These are phyloP conservation scores for Habroteleia sp. DNA, from an alignment of 2,888 invertebrate genomes.

Conservation along the genomic window DNA sequence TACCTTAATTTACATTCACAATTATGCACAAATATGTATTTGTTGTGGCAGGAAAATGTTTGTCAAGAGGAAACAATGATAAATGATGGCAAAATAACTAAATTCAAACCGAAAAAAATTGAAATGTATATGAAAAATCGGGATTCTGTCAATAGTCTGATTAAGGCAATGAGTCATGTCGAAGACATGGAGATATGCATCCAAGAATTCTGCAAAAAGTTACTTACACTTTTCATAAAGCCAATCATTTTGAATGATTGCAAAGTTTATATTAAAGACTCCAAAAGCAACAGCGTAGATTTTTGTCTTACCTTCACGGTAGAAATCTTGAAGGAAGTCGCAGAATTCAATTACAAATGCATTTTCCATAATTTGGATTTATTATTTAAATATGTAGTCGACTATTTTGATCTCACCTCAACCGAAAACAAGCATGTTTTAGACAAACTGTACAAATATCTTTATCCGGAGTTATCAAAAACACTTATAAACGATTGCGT, in stretches of 20 bases:
- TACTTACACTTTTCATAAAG: constrained; percentile 83
- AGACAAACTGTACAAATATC: constrained; percentile 81
- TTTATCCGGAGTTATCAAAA: constrained; percentile 84
- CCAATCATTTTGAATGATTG: constrained; percentile 83
- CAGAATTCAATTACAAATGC: constrained; percentile 82
- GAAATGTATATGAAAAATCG: constrained; percentile 61
- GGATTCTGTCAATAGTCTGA: constrained; percentile 77
- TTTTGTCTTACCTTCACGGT: constrained; percentile 64
- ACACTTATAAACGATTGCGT: constrained; percentile 88
- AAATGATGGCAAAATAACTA: constrained; percentile 7
- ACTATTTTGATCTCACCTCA: constrained; percentile 83
- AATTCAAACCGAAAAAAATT: too few species aligned
- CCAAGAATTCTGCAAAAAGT: constrained; percentile 83
- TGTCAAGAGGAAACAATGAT: constrained; percentile 73
- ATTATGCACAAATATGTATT: constrained; percentile 81
- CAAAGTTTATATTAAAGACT: constrained; percentile 76
- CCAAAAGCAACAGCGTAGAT: constrained; percentile 69
- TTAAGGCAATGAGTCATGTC: constrained; percentile 79
- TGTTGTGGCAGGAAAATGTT: constrained; percentile 82
- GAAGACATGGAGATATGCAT: constrained; percentile 82
- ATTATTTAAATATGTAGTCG: constrained; percentile 84
- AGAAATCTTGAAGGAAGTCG: constrained; percentile 77
- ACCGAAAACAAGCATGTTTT: constrained; percentile 82
- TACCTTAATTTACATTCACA: constrained; percentile 81
- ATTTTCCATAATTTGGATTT: constrained; percentile 84